phyloP scores from a whole-genome alignment of 2,888 invertebrate species.

The Scaptomyza flava region DNA sequence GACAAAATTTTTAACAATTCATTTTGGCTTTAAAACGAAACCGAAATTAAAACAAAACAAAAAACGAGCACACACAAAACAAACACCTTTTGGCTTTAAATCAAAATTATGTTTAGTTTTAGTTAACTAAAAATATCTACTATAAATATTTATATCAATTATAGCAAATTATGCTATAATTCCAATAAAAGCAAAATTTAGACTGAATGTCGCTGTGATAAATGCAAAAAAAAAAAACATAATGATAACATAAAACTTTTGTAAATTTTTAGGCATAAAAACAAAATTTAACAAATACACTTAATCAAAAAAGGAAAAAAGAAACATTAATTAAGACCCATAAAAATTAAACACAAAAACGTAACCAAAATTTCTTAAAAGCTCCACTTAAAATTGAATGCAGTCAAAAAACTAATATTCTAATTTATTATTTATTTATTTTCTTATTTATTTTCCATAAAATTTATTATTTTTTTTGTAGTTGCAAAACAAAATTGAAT shows the following conservation, averaged over 20 bases:
- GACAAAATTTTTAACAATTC: slow-evolving; percentile 77
- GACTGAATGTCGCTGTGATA: slow-evolving; percentile 84
- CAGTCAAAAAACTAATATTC: not conserved
- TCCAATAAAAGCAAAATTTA: slow-evolving; percentile 84
- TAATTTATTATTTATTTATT: slow-evolving; percentile 8
- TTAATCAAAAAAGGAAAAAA: slow-evolving; percentile 52
- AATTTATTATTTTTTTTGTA: slow-evolving; percentile 39
- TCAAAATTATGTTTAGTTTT: slow-evolving; percentile 77
- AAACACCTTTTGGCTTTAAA: slow-evolving; percentile 77
- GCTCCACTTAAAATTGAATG: slow-evolving; percentile 48
- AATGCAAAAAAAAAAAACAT: slow-evolving; percentile 68
- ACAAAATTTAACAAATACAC: slow-evolving; percentile 65
- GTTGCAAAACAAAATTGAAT: slow-evolving; percentile 72
- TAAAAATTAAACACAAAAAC: slow-evolving; percentile 52
- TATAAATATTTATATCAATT: slow-evolving; percentile 71
- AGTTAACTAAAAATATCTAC: slow-evolving; percentile 62
- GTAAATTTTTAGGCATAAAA: slow-evolving; percentile 79
- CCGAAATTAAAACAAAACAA: slow-evolving; percentile 29
- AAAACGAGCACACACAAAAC: slow-evolving; percentile 46
- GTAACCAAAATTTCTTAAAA: slow-evolving; percentile 51
- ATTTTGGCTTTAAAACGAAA: slow-evolving; percentile 70
- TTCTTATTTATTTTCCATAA: slow-evolving; percentile 17
- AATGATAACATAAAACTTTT: slow-evolving; percentile 79
- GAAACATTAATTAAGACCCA: slow-evolving; percentile 72
- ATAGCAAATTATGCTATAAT: slow-evolving; percentile 81